Evolutionary conservation across 2,113 vertebrate species (phyloP).

Genomic region (Limanda limanda): DNA sequence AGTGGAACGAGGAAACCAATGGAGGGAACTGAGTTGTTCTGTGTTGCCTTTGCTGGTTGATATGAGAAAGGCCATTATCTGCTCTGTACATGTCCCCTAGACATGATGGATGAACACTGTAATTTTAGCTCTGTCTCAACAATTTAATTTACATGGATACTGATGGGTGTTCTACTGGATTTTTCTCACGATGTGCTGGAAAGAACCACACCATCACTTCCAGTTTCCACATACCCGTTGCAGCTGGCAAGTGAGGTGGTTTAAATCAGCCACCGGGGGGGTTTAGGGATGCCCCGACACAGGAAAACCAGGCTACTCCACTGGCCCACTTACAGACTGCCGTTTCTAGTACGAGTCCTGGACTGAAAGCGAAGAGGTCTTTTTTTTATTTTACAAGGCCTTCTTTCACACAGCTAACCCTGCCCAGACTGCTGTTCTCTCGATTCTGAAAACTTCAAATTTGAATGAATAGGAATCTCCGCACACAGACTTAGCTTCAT

Average conservation of each 20-base stretch:
- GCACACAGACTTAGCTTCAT: background rate
- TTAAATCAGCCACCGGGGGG: conserved; percentile 43
- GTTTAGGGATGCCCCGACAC: conserved; percentile 72
- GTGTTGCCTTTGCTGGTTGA: conserved; percentile 1
- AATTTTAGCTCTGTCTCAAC: background rate
- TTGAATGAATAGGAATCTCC: background rate
- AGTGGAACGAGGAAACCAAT: conserved; percentile 16
- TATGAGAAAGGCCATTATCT: background rate
- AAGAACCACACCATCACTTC: background rate
- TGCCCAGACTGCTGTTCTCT: conserved; percentile 5
- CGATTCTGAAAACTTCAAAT: background rate
- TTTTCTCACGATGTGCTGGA: conserved; percentile 37
- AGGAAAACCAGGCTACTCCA: conserved; percentile 67
- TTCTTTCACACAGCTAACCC: background rate
- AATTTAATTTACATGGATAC: conserved; percentile 48
- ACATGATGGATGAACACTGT: background rate
- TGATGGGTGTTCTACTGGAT: conserved; percentile 61
- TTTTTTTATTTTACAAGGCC: conserved; percentile 33
- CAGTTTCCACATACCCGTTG: conserved; percentile 10
- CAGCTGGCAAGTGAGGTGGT: conserved; percentile 59
- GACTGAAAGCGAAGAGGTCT: conserved; percentile 47
- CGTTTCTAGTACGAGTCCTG: conserved; percentile 49
- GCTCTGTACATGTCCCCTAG: background rate
- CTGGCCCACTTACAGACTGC: conserved; percentile 60
- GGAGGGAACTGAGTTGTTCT: background rate